phyloP scores from a whole-genome alignment of 2,888 invertebrate genomes.

The Lepidonotus clava region DNA sequence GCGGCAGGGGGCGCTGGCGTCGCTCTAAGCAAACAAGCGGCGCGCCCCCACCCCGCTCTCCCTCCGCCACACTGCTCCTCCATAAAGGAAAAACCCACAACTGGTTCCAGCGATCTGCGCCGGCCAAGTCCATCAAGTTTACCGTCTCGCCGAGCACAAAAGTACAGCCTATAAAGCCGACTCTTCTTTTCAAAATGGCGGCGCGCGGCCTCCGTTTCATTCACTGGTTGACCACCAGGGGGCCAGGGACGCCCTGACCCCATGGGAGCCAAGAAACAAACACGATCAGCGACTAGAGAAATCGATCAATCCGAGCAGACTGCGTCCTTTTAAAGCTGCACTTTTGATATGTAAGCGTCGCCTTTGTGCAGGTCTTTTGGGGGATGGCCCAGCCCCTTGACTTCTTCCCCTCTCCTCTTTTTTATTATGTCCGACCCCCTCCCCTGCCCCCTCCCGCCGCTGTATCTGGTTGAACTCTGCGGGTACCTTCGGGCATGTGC shows the following conservation, averaged over 20 bases:
- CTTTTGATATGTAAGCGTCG: slow-evolving; percentile 4
- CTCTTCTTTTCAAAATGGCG: slow-evolving; percentile 39
- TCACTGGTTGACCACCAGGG: slow-evolving; percentile 22
- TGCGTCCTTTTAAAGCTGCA: neutral
- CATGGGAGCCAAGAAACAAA: slow-evolving; percentile 39
- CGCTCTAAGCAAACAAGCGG: neutral
- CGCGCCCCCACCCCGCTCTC: neutral
- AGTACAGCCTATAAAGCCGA: slow-evolving; percentile 1
- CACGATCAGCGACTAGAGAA: slow-evolving; percentile 40
- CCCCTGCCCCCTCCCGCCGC: neutral
- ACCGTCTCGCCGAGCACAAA: neutral
- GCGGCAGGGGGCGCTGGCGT: slow-evolving; percentile 16
- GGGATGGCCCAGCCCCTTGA: slow-evolving; percentile 10
- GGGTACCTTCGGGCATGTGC: slow-evolving; percentile 6
- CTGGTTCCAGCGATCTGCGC: slow-evolving; percentile 51
- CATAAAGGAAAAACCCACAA: slow-evolving; percentile 51
- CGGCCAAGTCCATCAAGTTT: slow-evolving; percentile 41
- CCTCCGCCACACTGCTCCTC: neutral
- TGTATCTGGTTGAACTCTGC: neutral
- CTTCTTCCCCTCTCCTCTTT: neutral
- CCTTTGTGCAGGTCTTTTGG: neutral
- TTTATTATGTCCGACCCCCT: neutral
- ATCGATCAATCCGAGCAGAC: slow-evolving; percentile 34
- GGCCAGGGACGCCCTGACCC: neutral
- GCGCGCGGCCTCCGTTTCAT: neutral